Conservation (phyloP, 1,140 invertebrate genomes). For the Zaprionus vittiger region DNA sequence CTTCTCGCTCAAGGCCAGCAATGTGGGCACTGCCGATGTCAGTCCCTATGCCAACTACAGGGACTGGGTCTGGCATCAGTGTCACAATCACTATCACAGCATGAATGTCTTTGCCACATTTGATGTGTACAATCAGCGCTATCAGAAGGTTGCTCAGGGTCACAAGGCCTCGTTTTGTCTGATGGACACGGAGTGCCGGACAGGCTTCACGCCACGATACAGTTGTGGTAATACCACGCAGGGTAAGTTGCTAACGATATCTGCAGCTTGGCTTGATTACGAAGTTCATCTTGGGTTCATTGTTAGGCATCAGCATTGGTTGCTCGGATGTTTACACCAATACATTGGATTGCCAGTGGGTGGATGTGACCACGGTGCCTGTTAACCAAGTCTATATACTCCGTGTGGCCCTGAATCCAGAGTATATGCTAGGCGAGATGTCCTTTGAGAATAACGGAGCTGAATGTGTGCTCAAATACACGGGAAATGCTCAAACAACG, state of each 20-base stretch:
- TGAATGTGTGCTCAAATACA: conserved; percentile 91
- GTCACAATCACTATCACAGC: conserved; percentile 98
- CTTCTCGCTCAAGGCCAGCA: conserved; percentile 90
- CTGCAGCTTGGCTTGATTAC: neutral
- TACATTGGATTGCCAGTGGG: conserved; percentile 98
- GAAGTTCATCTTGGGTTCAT: conserved; percentile 5
- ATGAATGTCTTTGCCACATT: conserved; percentile 99
- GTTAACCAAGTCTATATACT: conserved; percentile 92
- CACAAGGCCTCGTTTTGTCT: conserved; percentile 99
- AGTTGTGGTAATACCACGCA: conserved; percentile 97
- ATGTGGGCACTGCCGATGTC: conserved; percentile 95
- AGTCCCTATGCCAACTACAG: conserved; percentile 94
- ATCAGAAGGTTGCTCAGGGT: conserved; percentile 94
- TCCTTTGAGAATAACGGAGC: conserved; percentile 96
- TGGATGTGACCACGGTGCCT: conserved; percentile 95
- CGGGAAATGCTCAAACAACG: conserved; percentile 87
- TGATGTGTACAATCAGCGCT: conserved; percentile 91
- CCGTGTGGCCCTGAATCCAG: conserved; percentile 92
- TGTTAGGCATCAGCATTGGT: conserved; percentile 93
- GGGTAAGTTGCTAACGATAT: conserved; percentile 55
- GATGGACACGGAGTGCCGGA: conserved; percentile 95
- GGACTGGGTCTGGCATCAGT: conserved; percentile 98
- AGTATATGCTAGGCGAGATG: conserved; percentile 93
- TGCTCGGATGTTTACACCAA: conserved; percentile 97
- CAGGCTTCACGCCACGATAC: conserved; percentile 90